A percentile compares a stretch with the other conserved stretches of the same genome.
Evolutionary conservation across 2,113 vertebrate genomes (phyloP).

Genomic region (Aphyosemion australe): DNA sequence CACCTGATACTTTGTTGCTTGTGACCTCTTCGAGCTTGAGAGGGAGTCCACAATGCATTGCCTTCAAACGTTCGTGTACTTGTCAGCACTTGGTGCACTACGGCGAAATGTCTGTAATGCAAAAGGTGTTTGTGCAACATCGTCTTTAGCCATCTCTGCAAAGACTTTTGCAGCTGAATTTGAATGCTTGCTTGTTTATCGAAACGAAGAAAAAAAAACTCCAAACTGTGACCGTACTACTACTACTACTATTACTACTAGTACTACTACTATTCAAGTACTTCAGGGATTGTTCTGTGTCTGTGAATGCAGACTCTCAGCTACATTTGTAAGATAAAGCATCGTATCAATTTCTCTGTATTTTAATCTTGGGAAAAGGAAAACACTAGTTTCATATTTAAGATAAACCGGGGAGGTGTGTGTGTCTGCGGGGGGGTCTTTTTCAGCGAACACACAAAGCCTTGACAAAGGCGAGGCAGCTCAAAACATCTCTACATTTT

Average conservation of each 20-base stretch:
- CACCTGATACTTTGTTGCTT: constrained; percentile 65
- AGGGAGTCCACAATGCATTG: constrained; percentile 74
- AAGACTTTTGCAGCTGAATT: constrained; percentile 66
- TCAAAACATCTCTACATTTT: constrained; percentile 83
- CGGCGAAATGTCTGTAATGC: constrained; percentile 90
- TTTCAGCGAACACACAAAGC: constrained; percentile 85
- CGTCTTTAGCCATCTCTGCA: constrained; percentile 74
- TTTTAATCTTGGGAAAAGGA: constrained; percentile 92
- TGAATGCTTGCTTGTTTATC: constrained; percentile 72
- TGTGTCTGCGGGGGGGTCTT: constrained; percentile 59
- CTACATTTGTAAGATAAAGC: constrained; percentile 92
- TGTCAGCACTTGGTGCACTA: constrained; percentile 86
- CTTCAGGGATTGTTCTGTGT: constrained; percentile 93
- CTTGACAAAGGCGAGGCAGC: constrained; percentile 88
- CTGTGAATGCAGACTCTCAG: constrained; percentile 85
- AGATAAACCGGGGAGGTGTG: constrained; percentile 75
- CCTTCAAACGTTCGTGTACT: constrained; percentile 74
- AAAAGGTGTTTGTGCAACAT: constrained; percentile 83
- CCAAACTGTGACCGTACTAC: constrained; percentile 87
- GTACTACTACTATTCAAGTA: constrained; percentile 84
- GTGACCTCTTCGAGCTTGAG: constrained; percentile 59
- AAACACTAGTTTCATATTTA: constrained; percentile 99
- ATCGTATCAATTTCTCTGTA: constrained; percentile 96
- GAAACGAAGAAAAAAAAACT: constrained; percentile 76
- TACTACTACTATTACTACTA: constrained; percentile 68